phyloP scores from a whole-genome alignment of 2,113 vertebrate species.

The Cricetomys ansorgei region DNA sequence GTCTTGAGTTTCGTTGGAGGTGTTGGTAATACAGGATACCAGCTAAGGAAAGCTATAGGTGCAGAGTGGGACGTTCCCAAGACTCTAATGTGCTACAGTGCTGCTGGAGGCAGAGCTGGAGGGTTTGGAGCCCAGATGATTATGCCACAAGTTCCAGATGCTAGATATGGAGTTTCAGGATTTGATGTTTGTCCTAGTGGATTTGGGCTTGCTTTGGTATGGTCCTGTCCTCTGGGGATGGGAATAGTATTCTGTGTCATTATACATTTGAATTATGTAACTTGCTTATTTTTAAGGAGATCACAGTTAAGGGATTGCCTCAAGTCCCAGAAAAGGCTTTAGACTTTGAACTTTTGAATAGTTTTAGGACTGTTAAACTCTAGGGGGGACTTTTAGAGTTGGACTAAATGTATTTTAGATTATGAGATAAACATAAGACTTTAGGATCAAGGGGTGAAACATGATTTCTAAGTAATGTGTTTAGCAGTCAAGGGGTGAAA shows the following conservation, averaged over 20 bases:
- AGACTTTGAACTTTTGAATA: not conserved
- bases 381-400: not conserved
- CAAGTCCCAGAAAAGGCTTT: not conserved
- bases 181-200: not conserved
- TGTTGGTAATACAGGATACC: not conserved
- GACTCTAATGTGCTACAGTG: not conserved
- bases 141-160: not conserved
- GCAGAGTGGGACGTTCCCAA: not conserved
- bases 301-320: not conserved
- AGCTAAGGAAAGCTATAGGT: not conserved
- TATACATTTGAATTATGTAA: not conserved
- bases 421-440: not conserved
- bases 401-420: not conserved
- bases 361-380: not conserved
- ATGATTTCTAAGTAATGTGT: not conserved
- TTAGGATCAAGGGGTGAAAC: not conserved
- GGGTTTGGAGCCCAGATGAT: not conserved
- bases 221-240: not conserved
- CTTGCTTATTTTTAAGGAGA: not conserved
- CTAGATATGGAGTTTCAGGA: not conserved
- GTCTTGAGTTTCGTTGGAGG: not conserved
- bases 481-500: not conserved
- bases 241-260: not conserved
- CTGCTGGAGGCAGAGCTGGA: not conserved
- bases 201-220: not conserved